Evolutionary conservation across 2,888 invertebrate genomes (phyloP), one percentile per base, ranked within the genome.

Genomic region (Diarsia mendica): DNA sequence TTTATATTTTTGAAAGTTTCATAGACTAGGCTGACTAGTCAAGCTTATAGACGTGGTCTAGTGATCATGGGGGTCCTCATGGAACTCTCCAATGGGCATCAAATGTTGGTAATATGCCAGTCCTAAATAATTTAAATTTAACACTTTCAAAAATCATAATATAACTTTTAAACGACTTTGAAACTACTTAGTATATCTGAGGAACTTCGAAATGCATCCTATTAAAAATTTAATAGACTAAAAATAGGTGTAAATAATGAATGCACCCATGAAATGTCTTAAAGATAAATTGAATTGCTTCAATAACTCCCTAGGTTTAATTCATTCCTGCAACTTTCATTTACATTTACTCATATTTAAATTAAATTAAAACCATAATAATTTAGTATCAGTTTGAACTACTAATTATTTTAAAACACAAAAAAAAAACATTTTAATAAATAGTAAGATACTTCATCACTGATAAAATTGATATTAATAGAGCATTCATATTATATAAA

Each of bases 31-130:
- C n/a, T 67, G 9, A 13, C 28, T 51, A 46, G 13, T 61, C 51
- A 13, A 44, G 44, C 18, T 28, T 23, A 2, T 23, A 55, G 11
- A 65, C 51, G 13, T 64, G 5, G 13, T 60, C 71, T 67, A 39
- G 73, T 67, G 78, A 78, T 61, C 33, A 74, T 80, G 80, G 78
- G 67, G 33, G 70, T 70, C 64, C 58, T 76, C 39, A 55, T 65
- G 39, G 60, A 75, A 4, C 46, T 65, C 67, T 60, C 46, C 58
- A 80, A 80, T 75, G 78, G 63, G 11, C 78, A 74, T 58, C 78
- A 74, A 80, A 28, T 51, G 44, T 77, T 55, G 80, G 80, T 80
- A 80, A 80, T 72, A 80, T 66, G 13, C 23, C 20, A 61, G 23
- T 60, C 23, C 8, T 28, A 46, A 72, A n/a, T 67, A n/a, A 49